A percentile compares a stretch with the other conserved stretches of the same genome.
Conservation (phyloP, 2,888 invertebrate genomes). For the Eristalis arbustorum region DNA sequence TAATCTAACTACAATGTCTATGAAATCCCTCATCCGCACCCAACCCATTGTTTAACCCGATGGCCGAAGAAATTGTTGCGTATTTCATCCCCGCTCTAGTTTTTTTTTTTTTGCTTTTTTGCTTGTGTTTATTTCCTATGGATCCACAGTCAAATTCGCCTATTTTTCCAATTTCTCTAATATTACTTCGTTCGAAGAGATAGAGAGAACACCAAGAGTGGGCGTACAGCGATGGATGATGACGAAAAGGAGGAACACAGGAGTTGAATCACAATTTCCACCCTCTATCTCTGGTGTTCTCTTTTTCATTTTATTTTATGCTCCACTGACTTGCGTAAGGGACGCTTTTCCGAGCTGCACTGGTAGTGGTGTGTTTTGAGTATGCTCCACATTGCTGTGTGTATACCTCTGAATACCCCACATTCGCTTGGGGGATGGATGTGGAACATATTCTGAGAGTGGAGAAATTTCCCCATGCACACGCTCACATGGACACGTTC, state of each 20-base stretch:
- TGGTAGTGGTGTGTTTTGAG: constrained; percentile 39
- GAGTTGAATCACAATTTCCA: constrained; percentile 68
- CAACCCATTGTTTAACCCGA: constrained; percentile 35
- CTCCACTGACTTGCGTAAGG: constrained; percentile 72
- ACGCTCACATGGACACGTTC: constrained; percentile 60
- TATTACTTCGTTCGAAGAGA: constrained; percentile 62
- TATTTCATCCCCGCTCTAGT: constrained; percentile 44
- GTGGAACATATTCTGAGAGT: constrained; percentile 22
- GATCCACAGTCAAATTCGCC: constrained; percentile 48
- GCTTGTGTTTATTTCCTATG: constrained; percentile 28
- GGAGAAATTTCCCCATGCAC: constrained; percentile 51
- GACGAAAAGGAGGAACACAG: constrained; percentile 23
- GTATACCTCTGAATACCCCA: constrained; percentile 45
- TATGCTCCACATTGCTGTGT: constrained; percentile 35
- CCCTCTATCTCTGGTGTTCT: constrained; percentile 45
- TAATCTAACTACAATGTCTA: constrained; percentile 65
- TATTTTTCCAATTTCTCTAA: constrained; percentile 59
- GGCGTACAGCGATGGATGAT: constrained; percentile 57
- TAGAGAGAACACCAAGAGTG: constrained; percentile 48
- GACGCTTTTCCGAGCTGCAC: constrained; percentile 39
- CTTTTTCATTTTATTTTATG: constrained; percentile 45
- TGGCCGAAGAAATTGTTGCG: constrained; percentile 62
- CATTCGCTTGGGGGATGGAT: constrained; percentile 58
- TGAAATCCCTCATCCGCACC: constrained; percentile 2
- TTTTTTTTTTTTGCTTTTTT: constrained; percentile 16